Conservation (phyloP, 2,888 invertebrate species). For the Julus scandinavius region DNA sequence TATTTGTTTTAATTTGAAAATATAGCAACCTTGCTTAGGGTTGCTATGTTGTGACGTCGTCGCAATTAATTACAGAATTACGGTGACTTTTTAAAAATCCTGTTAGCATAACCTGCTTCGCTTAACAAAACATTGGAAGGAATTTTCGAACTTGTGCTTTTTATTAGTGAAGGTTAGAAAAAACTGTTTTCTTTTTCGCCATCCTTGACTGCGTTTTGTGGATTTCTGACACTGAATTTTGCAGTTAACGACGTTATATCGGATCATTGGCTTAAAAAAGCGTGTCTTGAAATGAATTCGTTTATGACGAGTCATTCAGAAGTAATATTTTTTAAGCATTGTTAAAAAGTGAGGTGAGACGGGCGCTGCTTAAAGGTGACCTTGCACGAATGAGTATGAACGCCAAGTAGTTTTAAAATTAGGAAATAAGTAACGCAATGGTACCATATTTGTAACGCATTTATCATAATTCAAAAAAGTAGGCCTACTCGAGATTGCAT, state of each 20-base stretch:
- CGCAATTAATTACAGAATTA: neutral
- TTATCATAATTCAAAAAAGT: too few relatives aligned
- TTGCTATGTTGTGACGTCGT: too few relatives aligned
- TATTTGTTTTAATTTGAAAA: neutral
- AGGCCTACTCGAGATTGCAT: too few relatives aligned
- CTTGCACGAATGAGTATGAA: neutral
- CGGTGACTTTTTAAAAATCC: neutral
- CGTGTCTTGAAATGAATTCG: neutral
- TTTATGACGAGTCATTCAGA: slow-evolving; percentile 4
- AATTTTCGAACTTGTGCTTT: slow-evolving; percentile 9
- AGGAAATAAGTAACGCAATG: neutral
- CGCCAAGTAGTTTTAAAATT: neutral
- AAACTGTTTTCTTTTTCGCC: neutral
- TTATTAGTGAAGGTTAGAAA: neutral
- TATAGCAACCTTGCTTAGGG: neutral
- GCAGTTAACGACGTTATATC: neutral
- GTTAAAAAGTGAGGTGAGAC: slow-evolving; percentile 26
- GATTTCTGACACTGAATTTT: slow-evolving; percentile 38
- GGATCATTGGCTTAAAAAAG: slow-evolving; percentile 34
- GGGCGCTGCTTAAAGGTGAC: slow-evolving; percentile 21
- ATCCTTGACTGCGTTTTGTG: slow-evolving; percentile 24
- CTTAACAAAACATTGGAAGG: neutral
- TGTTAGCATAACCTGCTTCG: neutral
- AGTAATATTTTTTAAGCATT: neutral
- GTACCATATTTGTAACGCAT: neutral